Evolutionary conservation across 2,797 vertebrate species (phyloP).

Genomic region (Chaetophractus vellerosus): DNA sequence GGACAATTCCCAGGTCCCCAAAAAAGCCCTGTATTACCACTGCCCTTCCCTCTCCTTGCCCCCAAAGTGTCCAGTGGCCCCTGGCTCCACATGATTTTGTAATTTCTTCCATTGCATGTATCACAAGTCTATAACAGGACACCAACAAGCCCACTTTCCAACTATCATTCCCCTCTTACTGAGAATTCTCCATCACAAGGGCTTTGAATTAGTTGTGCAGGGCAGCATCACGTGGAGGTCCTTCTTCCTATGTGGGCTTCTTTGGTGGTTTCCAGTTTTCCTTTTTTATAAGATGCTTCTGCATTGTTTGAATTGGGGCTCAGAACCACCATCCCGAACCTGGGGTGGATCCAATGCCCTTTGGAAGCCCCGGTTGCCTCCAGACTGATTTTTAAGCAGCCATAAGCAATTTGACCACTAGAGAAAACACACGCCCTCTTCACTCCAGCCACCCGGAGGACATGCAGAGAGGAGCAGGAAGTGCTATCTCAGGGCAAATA

Average conservation of each 20-base stretch:
- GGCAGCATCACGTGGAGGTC: rapidly evolving
- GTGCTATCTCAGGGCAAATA: too few species aligned
- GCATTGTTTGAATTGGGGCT: background rate
- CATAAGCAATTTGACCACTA: background rate
- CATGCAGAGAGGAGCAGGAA: background rate
- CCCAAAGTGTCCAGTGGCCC: too few species aligned
- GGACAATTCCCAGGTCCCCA: too few species aligned
- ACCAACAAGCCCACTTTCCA: too few species aligned
- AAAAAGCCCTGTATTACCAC: too few species aligned
- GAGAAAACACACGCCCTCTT: background rate
- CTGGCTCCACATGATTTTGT: too few species aligned
- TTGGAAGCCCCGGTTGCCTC: background rate
- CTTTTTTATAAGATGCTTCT: background rate
- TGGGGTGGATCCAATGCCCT: background rate
- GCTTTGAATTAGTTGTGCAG: background rate
- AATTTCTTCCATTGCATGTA: too few species aligned
- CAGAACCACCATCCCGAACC: too few species aligned
- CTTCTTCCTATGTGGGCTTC: background rate
- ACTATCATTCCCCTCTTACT: too few species aligned
- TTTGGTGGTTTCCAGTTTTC: background rate
- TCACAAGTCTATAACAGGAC: too few species aligned
- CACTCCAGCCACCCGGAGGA: background rate
- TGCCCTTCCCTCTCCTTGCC: too few species aligned
- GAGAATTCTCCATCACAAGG: background rate
- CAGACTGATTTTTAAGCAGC: background rate